A percentile compares a stretch with the other conserved stretches of the same genome.
Conservation (phyloP, 2,888 invertebrate genomes). For the Thymelicus sylvestris region DNA sequence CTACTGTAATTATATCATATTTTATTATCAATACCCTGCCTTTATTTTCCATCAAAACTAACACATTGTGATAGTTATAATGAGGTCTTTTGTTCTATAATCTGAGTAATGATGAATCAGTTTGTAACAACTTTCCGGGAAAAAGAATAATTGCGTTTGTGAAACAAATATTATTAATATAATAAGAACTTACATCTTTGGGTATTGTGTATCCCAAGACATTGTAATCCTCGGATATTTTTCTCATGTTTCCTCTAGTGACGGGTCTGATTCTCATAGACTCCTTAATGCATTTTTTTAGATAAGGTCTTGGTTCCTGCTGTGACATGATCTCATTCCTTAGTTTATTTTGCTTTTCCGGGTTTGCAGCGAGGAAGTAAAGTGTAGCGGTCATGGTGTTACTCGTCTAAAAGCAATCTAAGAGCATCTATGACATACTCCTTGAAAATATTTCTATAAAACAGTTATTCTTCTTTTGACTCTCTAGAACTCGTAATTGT, state of each 20-base stretch:
- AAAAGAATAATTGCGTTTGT: too few species aligned
- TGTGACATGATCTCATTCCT: slow-evolving; percentile 80
- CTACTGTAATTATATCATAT: too few species aligned
- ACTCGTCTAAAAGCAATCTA: slow-evolving; percentile 78
- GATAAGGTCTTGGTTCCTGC: slow-evolving; percentile 77
- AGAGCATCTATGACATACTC: slow-evolving; percentile 11
- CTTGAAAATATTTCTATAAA: too few species aligned
- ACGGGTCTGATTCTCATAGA: slow-evolving; percentile 86
- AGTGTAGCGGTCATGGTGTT: slow-evolving; percentile 83
- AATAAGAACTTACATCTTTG: slow-evolving; percentile 73
- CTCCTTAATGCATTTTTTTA: slow-evolving; percentile 90
- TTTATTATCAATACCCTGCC: too few species aligned
- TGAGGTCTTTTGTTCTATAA: too few species aligned
- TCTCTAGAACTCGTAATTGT: too few species aligned
- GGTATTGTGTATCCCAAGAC: slow-evolving; percentile 87
- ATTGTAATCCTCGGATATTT: slow-evolving; percentile 80
- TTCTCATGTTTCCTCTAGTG: slow-evolving; percentile 82
- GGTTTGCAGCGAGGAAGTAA: slow-evolving; percentile 86
- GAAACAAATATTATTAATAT: too few species aligned
- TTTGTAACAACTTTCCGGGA: too few species aligned
- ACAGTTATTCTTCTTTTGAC: too few species aligned
- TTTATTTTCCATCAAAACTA: too few species aligned
- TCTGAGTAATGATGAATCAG: too few species aligned
- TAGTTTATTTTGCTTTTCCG: slow-evolving; percentile 86
- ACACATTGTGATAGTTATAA: too few species aligned